A percentile compares a stretch with the other conserved stretches of the same genome.
Evolutionary conservation across 2,113 vertebrate species (phyloP).

Genomic region (Menura novaehollandiae): DNA sequence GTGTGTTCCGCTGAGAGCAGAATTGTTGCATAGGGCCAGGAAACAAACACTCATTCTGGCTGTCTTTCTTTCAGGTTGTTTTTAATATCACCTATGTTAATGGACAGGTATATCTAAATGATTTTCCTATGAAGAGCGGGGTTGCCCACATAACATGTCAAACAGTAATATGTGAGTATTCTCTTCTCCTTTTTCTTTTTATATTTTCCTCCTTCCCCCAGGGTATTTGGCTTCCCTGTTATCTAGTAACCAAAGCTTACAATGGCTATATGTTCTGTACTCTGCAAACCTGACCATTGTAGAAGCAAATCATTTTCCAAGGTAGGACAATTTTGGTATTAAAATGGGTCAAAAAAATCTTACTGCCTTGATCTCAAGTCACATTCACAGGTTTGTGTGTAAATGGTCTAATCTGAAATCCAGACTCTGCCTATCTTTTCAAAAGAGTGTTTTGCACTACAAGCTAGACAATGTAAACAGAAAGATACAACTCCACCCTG

Average conservation of each 20-base stretch:
- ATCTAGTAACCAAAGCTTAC: neutral
- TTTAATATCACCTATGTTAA: conserved; percentile 74
- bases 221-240: neutral
- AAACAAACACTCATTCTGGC: neutral
- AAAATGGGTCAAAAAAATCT: neutral
- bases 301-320: neutral
- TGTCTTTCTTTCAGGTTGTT: conserved; percentile 74
- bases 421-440: neutral
- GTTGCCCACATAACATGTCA: conserved; percentile 86
- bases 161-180: conserved; percentile 85
- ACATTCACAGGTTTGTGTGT: neutral
- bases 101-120: conserved; percentile 87
- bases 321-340: neutral
- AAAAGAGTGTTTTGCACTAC: neutral
- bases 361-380: neutral
- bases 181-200: neutral
- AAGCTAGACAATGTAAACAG: conserved; percentile 9
- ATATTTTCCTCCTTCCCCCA: neutral
- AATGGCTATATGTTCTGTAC: neutral
- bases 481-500: conserved; percentile 61
- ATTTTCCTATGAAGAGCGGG: conserved; percentile 84
- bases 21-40: neutral
- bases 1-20: neutral
- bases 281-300: neutral
- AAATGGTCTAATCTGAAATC: neutral